Evolutionary conservation across 2,888 invertebrate genomes (phyloP), one percentile per base, ranked within the genome.

Genomic region (Phania funesta): DNA sequence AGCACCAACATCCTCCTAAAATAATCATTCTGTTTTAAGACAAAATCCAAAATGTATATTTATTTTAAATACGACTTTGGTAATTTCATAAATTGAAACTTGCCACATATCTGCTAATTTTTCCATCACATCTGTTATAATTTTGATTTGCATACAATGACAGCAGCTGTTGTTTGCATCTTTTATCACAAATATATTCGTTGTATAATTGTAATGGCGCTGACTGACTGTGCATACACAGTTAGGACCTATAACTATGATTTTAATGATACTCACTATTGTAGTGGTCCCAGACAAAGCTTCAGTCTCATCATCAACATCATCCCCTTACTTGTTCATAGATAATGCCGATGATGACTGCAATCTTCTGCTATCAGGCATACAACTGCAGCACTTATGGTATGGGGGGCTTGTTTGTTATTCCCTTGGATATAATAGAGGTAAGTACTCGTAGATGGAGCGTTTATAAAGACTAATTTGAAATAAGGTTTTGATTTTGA

Each of bases 371-470:
- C 18, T 58, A 65, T n/a, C 73, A 50, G 32, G 20, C 18, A 41
- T 22, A 18, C 18, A 54, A 18, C 38, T 13, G 26, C n/a, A 29
- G 52, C 26, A 35, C 22, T 20, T 46, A 70, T 48, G 58, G 56
- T 41, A 24, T 35, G 22, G 48, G 29, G 3, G 64, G 29, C 16
- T 46, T 60, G 50, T 65, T 65, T 75, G 64, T 16, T 70, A 82
- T 75, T 82, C 82, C 78, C 78, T 65, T 56, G 68, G 62, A 11
- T 78, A 65, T 46, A 67, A 67, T 62, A 56, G 18, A 68, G 56
- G 13, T 58, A 68, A 65, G 70, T 50, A 44, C 9, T 35, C 2
- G 35, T 35, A 35, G 2, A 16, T 44, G 52, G 35, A 22, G 26
- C 29, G 9, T 48, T 52, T 50, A 29, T 35, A 64, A 16, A 46